A percentile compares a stretch with the other conserved stretches of the same genome.
Evolutionary conservation across 2,888 invertebrate genomes (phyloP).

Genomic region (Gonocerus acuteangulatus): DNA sequence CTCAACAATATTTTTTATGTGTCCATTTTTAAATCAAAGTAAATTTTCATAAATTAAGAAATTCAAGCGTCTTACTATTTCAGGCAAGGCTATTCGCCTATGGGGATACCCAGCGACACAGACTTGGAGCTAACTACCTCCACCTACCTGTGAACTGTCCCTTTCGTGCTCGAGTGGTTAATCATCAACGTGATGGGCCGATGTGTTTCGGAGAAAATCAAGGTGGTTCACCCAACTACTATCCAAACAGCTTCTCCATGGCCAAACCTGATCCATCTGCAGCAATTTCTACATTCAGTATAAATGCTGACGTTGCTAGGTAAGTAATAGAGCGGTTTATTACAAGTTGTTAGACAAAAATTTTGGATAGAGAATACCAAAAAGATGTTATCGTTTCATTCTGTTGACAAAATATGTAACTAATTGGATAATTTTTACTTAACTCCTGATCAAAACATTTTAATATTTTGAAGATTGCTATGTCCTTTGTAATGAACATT

Average conservation of each 20-base stretch:
- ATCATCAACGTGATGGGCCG: slow-evolving; percentile 87
- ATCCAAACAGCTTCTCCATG: slow-evolving; percentile 91
- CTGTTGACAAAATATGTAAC: too few relatives aligned
- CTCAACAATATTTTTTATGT: too few relatives aligned
- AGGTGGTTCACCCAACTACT: slow-evolving; percentile 86
- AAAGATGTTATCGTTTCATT: too few relatives aligned
- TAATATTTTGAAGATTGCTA: too few relatives aligned
- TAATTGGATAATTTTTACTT: too few relatives aligned
- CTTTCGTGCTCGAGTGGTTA: slow-evolving; percentile 50
- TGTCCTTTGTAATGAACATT: too few relatives aligned
- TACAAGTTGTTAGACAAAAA: too few relatives aligned
- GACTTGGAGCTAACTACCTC: slow-evolving; percentile 83
- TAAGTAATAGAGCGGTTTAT: slow-evolving; percentile 30
- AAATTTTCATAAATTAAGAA: too few relatives aligned
- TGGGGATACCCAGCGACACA: slow-evolving; percentile 83
- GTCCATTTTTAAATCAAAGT: too few relatives aligned
- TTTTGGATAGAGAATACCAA: too few relatives aligned
- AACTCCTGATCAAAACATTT: too few relatives aligned
- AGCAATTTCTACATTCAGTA: slow-evolving; percentile 51
- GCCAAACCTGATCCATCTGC: slow-evolving; percentile 65
- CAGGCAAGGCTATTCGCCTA: slow-evolving; percentile 82
- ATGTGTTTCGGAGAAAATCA: slow-evolving; percentile 69
- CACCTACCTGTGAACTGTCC: slow-evolving; percentile 96
- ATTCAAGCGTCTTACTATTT: too few relatives aligned
- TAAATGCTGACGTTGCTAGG: slow-evolving; percentile 67